phyloP scores from a whole-genome alignment of 2,113 vertebrate genomes.

The Acrocephalus kingi region DNA sequence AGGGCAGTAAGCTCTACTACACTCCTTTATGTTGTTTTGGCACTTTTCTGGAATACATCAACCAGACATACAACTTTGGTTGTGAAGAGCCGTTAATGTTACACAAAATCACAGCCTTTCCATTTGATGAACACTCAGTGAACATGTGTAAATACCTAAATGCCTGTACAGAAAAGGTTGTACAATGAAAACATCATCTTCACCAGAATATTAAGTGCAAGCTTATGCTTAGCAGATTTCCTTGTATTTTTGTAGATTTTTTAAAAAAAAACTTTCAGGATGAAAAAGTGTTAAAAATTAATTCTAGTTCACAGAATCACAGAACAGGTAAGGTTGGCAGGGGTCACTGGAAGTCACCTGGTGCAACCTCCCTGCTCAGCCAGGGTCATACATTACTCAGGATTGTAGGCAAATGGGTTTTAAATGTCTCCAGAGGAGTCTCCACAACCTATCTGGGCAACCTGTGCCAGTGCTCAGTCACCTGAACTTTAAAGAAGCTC shows the following conservation, averaged over 20 bases:
- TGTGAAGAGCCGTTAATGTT: neutral
- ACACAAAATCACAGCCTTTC: neutral
- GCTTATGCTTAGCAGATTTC: neutral
- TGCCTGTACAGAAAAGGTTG: neutral
- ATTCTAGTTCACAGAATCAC: neutral
- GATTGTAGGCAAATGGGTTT: neutral
- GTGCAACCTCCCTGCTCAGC: neutral
- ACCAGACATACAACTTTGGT: neutral
- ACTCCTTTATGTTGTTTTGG: neutral
- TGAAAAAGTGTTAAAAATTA: neutral
- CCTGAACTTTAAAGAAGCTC: neutral
- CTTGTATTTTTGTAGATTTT: neutral
- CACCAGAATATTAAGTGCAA: neutral
- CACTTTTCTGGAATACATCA: neutral
- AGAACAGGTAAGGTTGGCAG: neutral
- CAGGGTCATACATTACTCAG: neutral
- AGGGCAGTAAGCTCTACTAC: neutral
- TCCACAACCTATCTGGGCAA: neutral
- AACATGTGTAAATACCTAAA: neutral
- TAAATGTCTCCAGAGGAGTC: neutral
- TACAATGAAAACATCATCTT: neutral
- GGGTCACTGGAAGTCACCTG: neutral
- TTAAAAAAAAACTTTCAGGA: neutral
- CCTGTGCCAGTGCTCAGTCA: neutral
- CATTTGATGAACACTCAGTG: neutral